Evolutionary conservation across 2,888 invertebrate species (phyloP), one percentile per base, ranked within the genome.

Genomic region (Hirtodrosophila cameraria): DNA sequence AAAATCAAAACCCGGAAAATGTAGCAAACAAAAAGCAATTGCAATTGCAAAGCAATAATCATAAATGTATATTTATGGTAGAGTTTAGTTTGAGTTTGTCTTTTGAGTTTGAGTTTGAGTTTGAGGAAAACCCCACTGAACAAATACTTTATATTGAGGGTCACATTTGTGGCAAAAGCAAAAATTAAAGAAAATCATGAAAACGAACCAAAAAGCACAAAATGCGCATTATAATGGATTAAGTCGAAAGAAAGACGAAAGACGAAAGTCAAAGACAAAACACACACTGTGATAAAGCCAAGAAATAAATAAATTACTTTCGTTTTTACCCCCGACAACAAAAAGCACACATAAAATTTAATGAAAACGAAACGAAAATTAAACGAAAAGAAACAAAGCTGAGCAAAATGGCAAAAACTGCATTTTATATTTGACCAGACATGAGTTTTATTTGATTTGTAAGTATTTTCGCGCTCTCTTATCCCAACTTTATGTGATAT

Each of bases 111-210:
- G n/a, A n/a, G n/a, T n/a, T n/a, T n/a, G 13, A 28, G 35, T 31
- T 72, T 38, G 42, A 43, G 54, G 60, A 50, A 77, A 75, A 77
- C 6, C 45, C 58, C 54, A 46, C 35, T 49, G 50, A 62, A 41
- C 45, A 20, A 62, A 43, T 60, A n/a, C n/a, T n/a, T n/a, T n/a
- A 27, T 45, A 57, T 53, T 79, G 68, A 62, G 82, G 78, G 85
- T 79, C 78, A 84, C 53, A 53, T 70, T 64, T 57, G 60, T 48
- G 76, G 60, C 55, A 64, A 71, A 65, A 59, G 9, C 15, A 41
- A 57, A 53, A 13, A n/a, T n/a, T n/a, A n/a, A n/a, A n/a, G n/a
- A n/a, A n/a, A n/a, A n/a, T n/a, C n/a, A n/a, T 23, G 28, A 61
- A 55, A 41, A 35, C 41, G 13, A 65, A 38, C 36, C 53, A 49